Conservation (phyloP, 92 coral and sea anemone genomes). For the Bergia sp. region DNA sequence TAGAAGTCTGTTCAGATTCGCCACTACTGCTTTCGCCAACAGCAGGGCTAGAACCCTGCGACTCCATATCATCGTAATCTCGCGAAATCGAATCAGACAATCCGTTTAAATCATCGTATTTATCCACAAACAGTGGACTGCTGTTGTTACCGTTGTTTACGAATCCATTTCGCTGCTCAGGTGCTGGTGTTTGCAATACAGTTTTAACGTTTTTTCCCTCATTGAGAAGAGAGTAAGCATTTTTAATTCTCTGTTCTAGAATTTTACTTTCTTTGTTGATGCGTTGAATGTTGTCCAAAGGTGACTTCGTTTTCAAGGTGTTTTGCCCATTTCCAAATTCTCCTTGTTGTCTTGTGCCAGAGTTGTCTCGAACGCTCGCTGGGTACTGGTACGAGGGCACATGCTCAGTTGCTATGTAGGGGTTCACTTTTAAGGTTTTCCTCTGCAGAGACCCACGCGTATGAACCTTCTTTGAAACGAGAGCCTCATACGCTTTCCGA, state of each 20-base stretch:
- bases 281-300: constrained; percentile 11
- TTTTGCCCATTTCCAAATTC: background rate
- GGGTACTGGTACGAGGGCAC: background rate
- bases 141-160: background rate
- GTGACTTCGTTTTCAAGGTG: background rate
- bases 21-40: background rate
- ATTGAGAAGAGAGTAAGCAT: constrained; percentile 4
- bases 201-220: background rate
- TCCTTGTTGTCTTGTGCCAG: background rate
- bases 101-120: background rate
- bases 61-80: constrained; percentile 12
- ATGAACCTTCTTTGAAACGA: background rate
- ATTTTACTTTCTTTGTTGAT: constrained; percentile 23
- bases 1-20: background rate
- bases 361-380: background rate
- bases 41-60: constrained; percentile 7
- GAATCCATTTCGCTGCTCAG: background rate
- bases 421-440: background rate
- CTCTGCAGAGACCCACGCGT: background rate
- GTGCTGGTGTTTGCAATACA: background rate
- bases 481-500: constrained; percentile 25
- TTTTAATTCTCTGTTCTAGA: constrained; percentile 31
- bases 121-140: background rate
- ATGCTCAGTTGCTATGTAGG: constrained; percentile 8
- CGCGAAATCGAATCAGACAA: background rate